Conservation (phyloP, 2,113 vertebrate genomes). For the Tylochromis polylepis region DNA sequence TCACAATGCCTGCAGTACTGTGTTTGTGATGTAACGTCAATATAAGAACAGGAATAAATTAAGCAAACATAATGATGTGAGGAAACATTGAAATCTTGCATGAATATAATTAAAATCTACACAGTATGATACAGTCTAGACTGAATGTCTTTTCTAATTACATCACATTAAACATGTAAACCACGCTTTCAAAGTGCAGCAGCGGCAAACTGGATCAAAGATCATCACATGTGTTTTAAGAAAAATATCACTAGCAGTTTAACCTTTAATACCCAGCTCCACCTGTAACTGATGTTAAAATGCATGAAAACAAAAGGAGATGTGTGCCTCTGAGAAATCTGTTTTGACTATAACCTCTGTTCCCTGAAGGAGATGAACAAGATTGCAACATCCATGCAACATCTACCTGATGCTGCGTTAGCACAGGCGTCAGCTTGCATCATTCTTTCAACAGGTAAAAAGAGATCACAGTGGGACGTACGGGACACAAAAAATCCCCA, state of each 20-base stretch:
- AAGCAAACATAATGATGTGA: background rate
- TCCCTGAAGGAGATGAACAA: conserved; percentile 11
- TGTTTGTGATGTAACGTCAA: background rate
- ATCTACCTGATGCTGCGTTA: background rate
- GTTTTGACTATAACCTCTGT: background rate
- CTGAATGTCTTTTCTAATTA: background rate
- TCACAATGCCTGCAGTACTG: background rate
- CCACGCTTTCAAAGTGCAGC: background rate
- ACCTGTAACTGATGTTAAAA: background rate
- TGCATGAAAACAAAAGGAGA: background rate
- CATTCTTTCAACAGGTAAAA: conserved; percentile 59
- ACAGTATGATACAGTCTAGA: background rate
- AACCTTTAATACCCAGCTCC: background rate
- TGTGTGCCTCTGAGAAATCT: background rate
- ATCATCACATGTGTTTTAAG: background rate
- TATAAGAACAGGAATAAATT: background rate
- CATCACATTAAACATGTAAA: background rate
- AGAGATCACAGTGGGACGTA: background rate
- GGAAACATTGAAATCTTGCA: background rate
- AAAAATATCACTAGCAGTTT: background rate
- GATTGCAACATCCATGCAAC: conserved; percentile 37
- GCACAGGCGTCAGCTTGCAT: conserved; percentile 46
- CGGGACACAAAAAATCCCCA: conserved; percentile 23
- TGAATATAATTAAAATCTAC: background rate
- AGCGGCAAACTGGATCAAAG: background rate